These are phyloP conservation scores for Potamarius usumacintae DNA, from an alignment of 2,113 vertebrate genomes.

Conservation along the genomic window DNA sequence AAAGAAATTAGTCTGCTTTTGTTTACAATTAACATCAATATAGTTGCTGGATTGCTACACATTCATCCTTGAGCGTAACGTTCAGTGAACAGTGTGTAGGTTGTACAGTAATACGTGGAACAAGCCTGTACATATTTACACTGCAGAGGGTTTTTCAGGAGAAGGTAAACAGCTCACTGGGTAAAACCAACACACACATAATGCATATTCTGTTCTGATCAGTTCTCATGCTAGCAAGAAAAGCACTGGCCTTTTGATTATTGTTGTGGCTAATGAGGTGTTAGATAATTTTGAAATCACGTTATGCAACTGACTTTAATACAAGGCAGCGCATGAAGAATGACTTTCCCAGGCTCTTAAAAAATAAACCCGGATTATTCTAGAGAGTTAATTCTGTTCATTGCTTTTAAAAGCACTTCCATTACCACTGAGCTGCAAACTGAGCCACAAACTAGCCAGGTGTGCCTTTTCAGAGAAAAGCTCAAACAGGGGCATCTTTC, in stretches of 20 bases:
- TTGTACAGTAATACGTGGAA: not conserved
- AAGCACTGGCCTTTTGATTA: not conserved
- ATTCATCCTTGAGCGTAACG: not conserved
- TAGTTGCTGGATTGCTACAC: not conserved
- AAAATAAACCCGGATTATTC: conserved; percentile 5
- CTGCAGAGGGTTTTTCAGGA: conserved; percentile 1
- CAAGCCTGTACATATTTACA: conserved; percentile 30
- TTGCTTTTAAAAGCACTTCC: conserved; percentile 20
- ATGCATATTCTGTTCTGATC: not conserved
- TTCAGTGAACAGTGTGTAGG: not conserved
- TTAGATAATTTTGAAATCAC: not conserved
- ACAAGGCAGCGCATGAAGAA: not conserved
- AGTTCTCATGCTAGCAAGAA: not conserved
- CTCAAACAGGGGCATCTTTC: conserved; percentile 57
- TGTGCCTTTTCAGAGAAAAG: conserved; percentile 28
- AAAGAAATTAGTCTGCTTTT: not conserved
- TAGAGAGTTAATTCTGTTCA: not conserved
- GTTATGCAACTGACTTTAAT: not conserved
- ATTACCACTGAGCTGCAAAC: conserved; percentile 12
- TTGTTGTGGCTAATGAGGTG: not conserved
- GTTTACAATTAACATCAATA: not conserved
- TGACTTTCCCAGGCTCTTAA: conserved; percentile 13
- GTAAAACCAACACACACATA: not conserved
- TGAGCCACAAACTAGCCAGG: conserved; percentile 12
- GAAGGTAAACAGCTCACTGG: conserved; percentile 20